phyloP scores from a whole-genome alignment of 2,113 vertebrate species.

The Colinus virginianus region DNA sequence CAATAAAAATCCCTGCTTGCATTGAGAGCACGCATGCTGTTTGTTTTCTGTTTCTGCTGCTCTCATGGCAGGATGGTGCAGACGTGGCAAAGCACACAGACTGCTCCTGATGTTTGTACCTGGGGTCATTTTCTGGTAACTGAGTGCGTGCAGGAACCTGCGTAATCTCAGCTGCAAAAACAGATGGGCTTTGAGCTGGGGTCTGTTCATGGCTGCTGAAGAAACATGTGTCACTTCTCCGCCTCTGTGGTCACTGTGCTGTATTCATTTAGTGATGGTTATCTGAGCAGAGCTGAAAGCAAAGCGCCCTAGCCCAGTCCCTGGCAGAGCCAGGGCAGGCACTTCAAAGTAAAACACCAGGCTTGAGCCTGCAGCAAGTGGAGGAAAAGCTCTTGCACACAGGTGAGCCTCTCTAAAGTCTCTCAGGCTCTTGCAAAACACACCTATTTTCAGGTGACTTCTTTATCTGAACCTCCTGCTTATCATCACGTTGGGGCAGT shows the following conservation, averaged over 20 bases:
- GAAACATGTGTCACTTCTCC: background rate
- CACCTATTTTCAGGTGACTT: background rate
- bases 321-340: background rate
- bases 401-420: background rate
- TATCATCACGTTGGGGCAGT: slow-evolving; percentile 3
- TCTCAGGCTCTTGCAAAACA: background rate
- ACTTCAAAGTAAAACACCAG: background rate
- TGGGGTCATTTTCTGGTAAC: background rate
- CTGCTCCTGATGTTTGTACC: background rate
- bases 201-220: background rate
- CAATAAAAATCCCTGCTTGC: background rate
- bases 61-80: background rate
- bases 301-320: background rate
- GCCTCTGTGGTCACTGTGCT: background rate
- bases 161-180: background rate
- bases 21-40: background rate
- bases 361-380: background rate
- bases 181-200: background rate
- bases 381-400: background rate
- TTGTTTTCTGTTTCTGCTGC: background rate
- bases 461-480: slow-evolving; percentile 20
- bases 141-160: background rate
- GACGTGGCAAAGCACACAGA: slow-evolving; percentile 18
- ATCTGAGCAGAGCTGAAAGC: slow-evolving; percentile 14
- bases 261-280: background rate